Evolutionary conservation across 2,113 vertebrate species (phyloP), one percentile per base, ranked within the genome.

Genomic region (Coturnix japonica): DNA sequence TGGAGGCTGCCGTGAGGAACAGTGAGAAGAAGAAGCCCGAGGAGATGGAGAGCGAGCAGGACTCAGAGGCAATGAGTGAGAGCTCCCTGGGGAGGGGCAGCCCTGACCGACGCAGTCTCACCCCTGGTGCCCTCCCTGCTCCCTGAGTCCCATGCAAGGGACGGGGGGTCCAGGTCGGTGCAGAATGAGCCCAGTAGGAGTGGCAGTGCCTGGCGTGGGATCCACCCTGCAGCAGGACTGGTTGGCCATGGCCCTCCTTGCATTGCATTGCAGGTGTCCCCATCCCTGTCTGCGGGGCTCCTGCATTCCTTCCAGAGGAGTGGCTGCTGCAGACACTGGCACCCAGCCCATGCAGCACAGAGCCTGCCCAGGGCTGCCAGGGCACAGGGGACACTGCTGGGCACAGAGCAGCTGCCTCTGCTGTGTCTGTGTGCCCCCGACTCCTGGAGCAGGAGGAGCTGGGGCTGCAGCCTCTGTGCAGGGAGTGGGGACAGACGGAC

Each of bases 1-100:
- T 99, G 92, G 99, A 99, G 96, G 99, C 98, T 0, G 99, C 99
- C 0, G 99, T 99, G 76, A 97, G 99, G 93, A 98, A 98, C 97
- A 98, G 98, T 18, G 98, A 97, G 75, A 96, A 97, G 93, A 96
- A 73, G 43, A 91, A 91, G 6, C 44, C 71, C 0, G 77, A 94
- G 84, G 94, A 95, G 0, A 63, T 46, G 31, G 96, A 94, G 64
- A 97, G 96, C 0, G 94, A 95, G 1, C 95, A 35, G 5, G 95
- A 95, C 57, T 98, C 96, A 0, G 97, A 98, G 64, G 94, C 23
- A 3, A 95, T 97, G 46, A 95, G 97, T 7, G 97, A 98, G 74
- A 94, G 91, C 18, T 98, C 97, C 33, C 89, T 74, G 30, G 96
- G 72, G 82, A 86, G 93, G 53, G 89, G 93, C 95, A 96, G 93